phyloP scores from a whole-genome alignment of 2,888 invertebrate species.

The Hydraecia micacea region DNA sequence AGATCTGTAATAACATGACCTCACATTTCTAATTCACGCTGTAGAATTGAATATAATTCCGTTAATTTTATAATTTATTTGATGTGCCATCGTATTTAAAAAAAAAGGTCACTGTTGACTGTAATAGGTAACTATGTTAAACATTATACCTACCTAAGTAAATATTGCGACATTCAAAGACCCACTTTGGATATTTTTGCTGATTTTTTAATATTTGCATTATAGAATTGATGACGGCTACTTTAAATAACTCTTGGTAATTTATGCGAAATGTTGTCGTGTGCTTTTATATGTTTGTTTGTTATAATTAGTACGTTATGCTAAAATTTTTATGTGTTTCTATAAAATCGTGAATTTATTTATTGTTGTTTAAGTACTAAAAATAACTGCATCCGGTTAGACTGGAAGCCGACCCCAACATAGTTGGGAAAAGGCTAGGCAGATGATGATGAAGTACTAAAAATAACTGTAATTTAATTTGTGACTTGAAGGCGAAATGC shows the following conservation, averaged over 20 bases:
- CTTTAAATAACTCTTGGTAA: background rate
- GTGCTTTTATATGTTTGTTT: background rate
- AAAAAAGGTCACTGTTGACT: background rate
- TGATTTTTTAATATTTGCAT: background rate
- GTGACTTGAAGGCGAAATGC: background rate
- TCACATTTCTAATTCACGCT: background rate
- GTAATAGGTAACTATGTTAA: background rate
- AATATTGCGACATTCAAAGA: background rate
- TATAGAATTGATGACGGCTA: background rate
- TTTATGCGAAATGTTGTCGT: slow-evolving; percentile 10
- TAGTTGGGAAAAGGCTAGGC: too few species aligned
- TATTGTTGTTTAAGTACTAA: slow-evolving; percentile 6
- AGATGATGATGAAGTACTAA: too few species aligned
- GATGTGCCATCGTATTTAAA: slow-evolving; percentile 31
- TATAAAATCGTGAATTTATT: slow-evolving; percentile 13
- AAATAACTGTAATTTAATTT: background rate
- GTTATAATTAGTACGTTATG: too few species aligned
- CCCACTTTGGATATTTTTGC: slow-evolving; percentile 8
- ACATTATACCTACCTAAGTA: background rate
- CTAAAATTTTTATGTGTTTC: background rate
- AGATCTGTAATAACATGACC: background rate
- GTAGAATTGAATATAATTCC: background rate
- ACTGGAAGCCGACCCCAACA: too few species aligned
- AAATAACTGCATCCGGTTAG: too few species aligned
- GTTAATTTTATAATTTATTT: slow-evolving; percentile 8